Percentiles rank a stretch among this genome's conserved stretches.
Conservation (phyloP, 2,888 invertebrate species). For the Chrysolina haemoptera region DNA sequence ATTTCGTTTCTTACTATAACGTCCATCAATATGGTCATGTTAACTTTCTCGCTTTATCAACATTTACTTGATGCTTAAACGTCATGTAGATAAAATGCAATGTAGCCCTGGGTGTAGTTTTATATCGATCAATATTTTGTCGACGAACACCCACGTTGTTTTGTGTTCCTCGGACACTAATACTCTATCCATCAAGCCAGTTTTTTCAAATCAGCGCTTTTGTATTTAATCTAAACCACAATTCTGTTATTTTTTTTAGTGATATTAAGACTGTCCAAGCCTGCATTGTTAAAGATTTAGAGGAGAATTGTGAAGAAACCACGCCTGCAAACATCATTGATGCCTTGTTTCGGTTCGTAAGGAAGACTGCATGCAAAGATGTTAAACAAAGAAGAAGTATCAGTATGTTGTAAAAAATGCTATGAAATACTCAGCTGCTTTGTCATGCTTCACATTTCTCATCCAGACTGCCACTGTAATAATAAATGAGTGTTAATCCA, state of each 20-base stretch:
- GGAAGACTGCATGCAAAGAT: slow-evolving; percentile 68
- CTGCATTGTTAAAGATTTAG: slow-evolving; percentile 76
- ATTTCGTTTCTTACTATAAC: too few relatives aligned
- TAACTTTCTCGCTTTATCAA: too few relatives aligned
- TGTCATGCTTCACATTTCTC: background rate
- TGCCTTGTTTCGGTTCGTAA: slow-evolving; percentile 80
- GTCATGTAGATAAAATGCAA: too few relatives aligned
- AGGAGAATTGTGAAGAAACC: slow-evolving; percentile 77
- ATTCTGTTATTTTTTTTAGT: slow-evolving; percentile 62
- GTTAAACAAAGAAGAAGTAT: slow-evolving; percentile 43
- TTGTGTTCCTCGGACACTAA: too few relatives aligned
- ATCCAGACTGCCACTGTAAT: background rate
- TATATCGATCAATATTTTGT: too few relatives aligned
- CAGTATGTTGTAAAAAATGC: slow-evolving; percentile 30
- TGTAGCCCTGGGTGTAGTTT: too few relatives aligned
- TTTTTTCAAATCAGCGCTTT: background rate
- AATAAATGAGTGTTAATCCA: background rate
- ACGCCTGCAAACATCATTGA: slow-evolving; percentile 86
- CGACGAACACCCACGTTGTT: too few relatives aligned
- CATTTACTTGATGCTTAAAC: too few relatives aligned
- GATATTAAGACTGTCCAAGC: slow-evolving; percentile 72
- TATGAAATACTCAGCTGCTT: slow-evolving; percentile 18
- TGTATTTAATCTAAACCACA: too few relatives aligned
- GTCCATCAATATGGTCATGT: too few relatives aligned
- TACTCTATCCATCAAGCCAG: slow-evolving; percentile 13